These are phyloP conservation scores for Imbricaverruca yamaguchii DNA, from an alignment of 2,888 invertebrate species.

Conservation along the genomic window DNA sequence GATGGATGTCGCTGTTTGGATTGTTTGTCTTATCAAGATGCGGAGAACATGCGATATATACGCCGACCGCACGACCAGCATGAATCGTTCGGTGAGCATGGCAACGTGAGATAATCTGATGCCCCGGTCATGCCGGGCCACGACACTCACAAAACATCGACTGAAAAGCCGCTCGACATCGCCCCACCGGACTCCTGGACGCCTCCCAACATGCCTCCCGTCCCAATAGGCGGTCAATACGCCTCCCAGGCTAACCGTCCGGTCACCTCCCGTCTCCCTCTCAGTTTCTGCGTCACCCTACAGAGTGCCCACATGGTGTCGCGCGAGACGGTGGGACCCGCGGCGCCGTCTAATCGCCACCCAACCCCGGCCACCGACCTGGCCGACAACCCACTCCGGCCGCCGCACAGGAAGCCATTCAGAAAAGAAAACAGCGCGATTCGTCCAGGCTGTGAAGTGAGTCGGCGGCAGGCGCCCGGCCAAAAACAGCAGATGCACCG, in stretches of 20 bases:
- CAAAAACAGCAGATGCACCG: not conserved
- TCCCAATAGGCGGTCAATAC: too few species aligned
- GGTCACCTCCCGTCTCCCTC: too few species aligned
- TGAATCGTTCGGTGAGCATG: not conserved
- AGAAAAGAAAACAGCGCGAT: not conserved
- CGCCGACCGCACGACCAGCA: not conserved
- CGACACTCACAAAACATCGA: too few species aligned
- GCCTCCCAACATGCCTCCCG: too few species aligned
- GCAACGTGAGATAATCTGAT: too few species aligned
- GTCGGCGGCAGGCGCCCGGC: not conserved
- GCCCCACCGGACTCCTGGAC: too few species aligned
- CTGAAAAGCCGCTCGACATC: too few species aligned
- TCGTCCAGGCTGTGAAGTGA: not conserved
- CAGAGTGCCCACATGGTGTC: too few species aligned
- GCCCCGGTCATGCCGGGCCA: too few species aligned
- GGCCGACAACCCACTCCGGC: not conserved
- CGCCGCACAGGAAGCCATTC: not conserved
- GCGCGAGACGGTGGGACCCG: too few species aligned
- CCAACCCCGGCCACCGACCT: not conserved
- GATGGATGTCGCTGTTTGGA: constrained; percentile 5
- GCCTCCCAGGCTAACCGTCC: too few species aligned
- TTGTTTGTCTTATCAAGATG: constrained; percentile 16
- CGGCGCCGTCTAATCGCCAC: not conserved
- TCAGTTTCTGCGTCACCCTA: too few species aligned
- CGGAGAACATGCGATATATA: not conserved